Base-by-base conservation (phyloP, 2,113 vertebrate genomes). In the Galeopterus variegatus region DNA sequence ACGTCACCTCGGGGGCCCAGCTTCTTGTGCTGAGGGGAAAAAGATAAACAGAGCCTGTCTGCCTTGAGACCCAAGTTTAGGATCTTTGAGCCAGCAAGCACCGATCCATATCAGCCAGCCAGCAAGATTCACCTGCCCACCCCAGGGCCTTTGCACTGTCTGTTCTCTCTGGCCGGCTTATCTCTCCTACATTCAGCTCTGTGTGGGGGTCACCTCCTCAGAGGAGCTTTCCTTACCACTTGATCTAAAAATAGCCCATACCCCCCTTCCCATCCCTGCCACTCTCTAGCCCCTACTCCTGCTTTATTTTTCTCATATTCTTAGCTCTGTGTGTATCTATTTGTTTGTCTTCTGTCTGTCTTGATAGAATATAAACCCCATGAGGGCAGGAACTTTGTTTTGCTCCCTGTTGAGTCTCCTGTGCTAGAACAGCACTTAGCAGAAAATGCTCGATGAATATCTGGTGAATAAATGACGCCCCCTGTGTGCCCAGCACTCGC, bases 11-110 rank as follows among this genome's bases (percentile, higher is more conserved):
- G 98, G 48, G 98, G 98, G 6, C 98, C 99, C 92, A 99, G 98
- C 97, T 99, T 99, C 98, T 99, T 99, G 97, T 99, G 99, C 99
- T 99, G 98, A 79, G 96, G 95, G 45, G 86, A 0, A 19, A 95
- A 95, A 83, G 69, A 75, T 1, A 15, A 41, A 88, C 31, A 23
- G 0, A 8, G 54, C 31, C 82, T 5, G 80, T 19, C 70, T 67
- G 60, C 26, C 48, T n/a, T 0, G 3, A n/a, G 17, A 45, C 45
- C 33, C 91, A 41, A 0, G 6, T 3, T 15, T 1, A 48, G 84
- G 15, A 41, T 28, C 28, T 48, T 21, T 0, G 14, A 50, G 41
- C 24, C 48, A 18, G n/a, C 62, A 28, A n/a, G 31, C 58, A 2
- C 6, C 15, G 58, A 28, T 1, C 3, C 24, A 0, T 28, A 6